A percentile compares a stretch with the other conserved stretches of the same genome.
Evolutionary conservation across 2,797 vertebrate species (phyloP).

Genomic region (Ficedula albicollis): DNA sequence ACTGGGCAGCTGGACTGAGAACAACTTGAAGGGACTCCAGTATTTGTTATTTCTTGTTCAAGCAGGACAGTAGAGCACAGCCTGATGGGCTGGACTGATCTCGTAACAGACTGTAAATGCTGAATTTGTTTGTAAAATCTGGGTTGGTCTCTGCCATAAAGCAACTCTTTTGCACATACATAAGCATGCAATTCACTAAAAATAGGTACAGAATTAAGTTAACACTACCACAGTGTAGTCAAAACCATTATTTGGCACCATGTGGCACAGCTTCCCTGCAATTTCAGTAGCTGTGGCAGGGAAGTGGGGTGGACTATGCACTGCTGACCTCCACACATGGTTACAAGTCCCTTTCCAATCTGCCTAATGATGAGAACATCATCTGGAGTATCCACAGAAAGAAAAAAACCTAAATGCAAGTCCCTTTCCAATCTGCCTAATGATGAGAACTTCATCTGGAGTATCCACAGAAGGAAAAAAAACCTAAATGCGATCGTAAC

Average conservation of each 20-base stretch:
- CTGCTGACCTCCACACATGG: neutral
- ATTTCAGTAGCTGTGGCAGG: neutral
- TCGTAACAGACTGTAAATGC: neutral
- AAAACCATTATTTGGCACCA: neutral
- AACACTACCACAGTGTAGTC: neutral
- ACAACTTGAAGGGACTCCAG: neutral
- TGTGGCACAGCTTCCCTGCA: neutral
- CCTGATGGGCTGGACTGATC: neutral
- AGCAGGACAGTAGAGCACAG: neutral
- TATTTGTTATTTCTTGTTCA: neutral
- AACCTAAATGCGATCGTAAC: neutral
- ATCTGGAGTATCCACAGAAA: constrained; percentile 1
- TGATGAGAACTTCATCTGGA: neutral
- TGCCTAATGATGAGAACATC: neutral
- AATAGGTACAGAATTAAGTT: neutral
- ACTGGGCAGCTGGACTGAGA: fast-evolving
- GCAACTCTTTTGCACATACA: neutral
- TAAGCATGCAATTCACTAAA: neutral
- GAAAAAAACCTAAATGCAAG: neutral
- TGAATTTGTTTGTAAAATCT: neutral
- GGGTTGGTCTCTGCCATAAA: neutral
- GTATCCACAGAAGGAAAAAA: constrained; percentile 2
- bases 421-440: constrained; percentile 8
- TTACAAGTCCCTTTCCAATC: constrained; percentile 13
- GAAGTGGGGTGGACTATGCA: neutral